phyloP scores from a whole-genome alignment of 2,113 vertebrate genomes.

The Osmerus mordax region DNA sequence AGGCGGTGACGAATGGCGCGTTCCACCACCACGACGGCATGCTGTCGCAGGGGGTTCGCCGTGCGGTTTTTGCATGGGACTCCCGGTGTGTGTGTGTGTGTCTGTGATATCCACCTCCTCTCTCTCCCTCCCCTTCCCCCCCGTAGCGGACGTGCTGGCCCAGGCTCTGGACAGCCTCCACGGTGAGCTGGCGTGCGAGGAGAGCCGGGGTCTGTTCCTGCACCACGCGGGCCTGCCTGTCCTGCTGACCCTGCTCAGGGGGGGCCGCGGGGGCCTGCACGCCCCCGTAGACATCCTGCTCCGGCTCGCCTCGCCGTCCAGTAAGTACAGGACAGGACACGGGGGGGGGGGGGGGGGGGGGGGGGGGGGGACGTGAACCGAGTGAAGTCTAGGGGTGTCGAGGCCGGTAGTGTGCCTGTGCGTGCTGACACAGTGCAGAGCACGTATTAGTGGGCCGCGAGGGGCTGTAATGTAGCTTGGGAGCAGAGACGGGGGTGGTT shows the following conservation, averaged over 20 bases:
- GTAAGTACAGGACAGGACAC: conserved; percentile 57
- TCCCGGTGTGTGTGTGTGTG: neutral
- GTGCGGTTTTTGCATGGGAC: neutral
- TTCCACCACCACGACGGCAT: too few relatives aligned
- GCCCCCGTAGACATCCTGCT: conserved; percentile 79
- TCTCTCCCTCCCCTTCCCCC: conserved; percentile 15
- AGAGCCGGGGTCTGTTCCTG: conserved; percentile 81
- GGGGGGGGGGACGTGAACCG: too few relatives aligned
- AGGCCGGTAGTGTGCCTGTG: conserved; percentile 37
- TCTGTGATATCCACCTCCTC: neutral
- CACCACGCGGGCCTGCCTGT: conserved; percentile 74
- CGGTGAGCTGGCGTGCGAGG: conserved; percentile 76
- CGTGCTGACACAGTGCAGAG: conserved; percentile 47
- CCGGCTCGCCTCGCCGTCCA: conserved; percentile 80
- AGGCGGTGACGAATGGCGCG: too few relatives aligned
- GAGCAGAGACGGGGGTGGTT: conserved; percentile 33
- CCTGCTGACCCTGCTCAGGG: conserved; percentile 73
- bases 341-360: too few relatives aligned
- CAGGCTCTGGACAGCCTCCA: conserved; percentile 77
- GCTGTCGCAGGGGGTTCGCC: neutral
- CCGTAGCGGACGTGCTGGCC: conserved; percentile 80
- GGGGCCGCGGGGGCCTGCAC: conserved; percentile 71
- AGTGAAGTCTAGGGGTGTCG: conserved; percentile 7
- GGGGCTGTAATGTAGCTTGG: conserved; percentile 8
- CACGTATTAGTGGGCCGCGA: conserved; percentile 19